Evolutionary conservation across 2,888 invertebrate species (phyloP).

Genomic region (Microplitis manilae): DNA sequence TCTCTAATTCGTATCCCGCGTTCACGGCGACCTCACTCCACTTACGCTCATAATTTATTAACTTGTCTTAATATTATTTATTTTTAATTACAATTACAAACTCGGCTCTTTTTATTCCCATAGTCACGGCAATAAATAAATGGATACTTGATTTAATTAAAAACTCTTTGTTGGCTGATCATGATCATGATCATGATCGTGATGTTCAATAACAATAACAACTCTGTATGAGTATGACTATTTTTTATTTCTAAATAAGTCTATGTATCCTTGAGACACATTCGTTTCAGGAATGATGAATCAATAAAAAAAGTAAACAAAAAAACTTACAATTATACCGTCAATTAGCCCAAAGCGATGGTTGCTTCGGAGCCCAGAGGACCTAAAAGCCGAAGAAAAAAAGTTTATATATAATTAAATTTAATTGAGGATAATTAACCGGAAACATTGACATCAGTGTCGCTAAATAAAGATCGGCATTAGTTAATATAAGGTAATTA

Average conservation of each 20-base stretch:
- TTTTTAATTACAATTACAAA: neutral
- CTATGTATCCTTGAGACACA: conserved; percentile 28
- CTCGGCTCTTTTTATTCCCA: too few species aligned
- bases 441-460: neutral
- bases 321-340: neutral
- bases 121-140: neutral
- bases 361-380: too few species aligned
- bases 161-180: conserved; percentile 27
- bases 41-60: neutral
- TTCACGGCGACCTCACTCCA: neutral
- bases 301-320: conserved; percentile 1
- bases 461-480: neutral
- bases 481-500: conserved; percentile 5
- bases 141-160: neutral
- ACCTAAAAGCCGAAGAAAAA: neutral
- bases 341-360: too few species aligned
- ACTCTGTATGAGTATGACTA: neutral
- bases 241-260: conserved; percentile 3
- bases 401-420: conserved; percentile 3
- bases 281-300: conserved; percentile 29
- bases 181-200: neutral
- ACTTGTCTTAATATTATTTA: neutral
- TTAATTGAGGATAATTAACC: neutral
- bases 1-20: neutral
- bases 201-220: too few species aligned